Evolutionary conservation across 2,113 vertebrate genomes (phyloP), one percentile per base, ranked within the genome.

Genomic region (Xiphophorus maculatus): DNA sequence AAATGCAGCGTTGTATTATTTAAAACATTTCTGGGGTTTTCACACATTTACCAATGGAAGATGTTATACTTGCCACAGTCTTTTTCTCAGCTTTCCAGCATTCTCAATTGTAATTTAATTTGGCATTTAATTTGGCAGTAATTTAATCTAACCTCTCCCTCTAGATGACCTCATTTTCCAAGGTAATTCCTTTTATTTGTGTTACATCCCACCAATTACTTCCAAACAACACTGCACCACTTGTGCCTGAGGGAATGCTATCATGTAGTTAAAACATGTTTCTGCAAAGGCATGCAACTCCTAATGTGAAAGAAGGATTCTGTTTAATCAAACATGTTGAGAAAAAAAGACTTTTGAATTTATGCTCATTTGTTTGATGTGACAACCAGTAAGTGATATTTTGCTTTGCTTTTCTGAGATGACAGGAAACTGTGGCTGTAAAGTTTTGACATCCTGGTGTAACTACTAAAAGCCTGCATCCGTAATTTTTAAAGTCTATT

Each of bases 251-350:
- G 27, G 60, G 22, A 30, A 72, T 1, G 6, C 22, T 25, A 28
- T 25, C 33, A 13, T 25, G 15, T 12, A n/a, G 28, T 61, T 37
- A 15, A 12, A 22, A 62, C 25, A 29, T 25, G 35, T 13, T 44
- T 44, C 17, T 30, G 27, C 12, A 30, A 27, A 10, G 58, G 29
- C n/a, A 12, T 58, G 32, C 9, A 32, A 37, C n/a, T 30, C 12
- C 0, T 0, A 0, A 1, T 40, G n/a, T 63, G n/a, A 33, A 5
- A 51, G 66, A 17, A 60, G 44, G 51, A 12, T 42, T 30, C 33
- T 58, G 28, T 13, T 37, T 7, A 0, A 54, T 76, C 58, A 51
- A 42, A 71, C 27, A 32, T 63, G 61, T 22, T 42, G 32, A 6
- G 25, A 25, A 32, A 60, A 60, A 11, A 48, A 48, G 17, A 19